A percentile compares a stretch with the other conserved stretches of the same genome.
Evolutionary conservation across 1,140 invertebrate genomes (phyloP).

Genomic region (Drosophila persimilis): DNA sequence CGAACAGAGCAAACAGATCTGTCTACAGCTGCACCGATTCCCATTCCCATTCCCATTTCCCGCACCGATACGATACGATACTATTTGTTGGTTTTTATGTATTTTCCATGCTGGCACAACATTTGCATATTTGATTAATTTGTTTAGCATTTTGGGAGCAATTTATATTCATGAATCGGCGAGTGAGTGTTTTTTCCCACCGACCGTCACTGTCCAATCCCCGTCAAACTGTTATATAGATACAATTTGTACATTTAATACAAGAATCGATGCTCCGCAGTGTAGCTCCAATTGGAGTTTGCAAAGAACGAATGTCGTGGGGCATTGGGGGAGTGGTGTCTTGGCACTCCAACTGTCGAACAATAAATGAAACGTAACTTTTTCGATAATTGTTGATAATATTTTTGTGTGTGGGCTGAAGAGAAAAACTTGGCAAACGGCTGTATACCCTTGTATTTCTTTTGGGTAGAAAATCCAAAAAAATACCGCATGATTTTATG

Average conservation of each 20-base stretch:
- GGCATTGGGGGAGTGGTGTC: too few relatives aligned
- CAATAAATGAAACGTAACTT: slow-evolving; percentile 67
- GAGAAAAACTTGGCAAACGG: background rate
- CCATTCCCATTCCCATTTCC: background rate
- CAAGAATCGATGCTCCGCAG: slow-evolving; percentile 5
- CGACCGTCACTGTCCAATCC: too few relatives aligned
- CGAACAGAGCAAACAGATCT: background rate
- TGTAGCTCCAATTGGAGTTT: slow-evolving; percentile 6
- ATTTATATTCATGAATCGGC: slow-evolving; percentile 74
- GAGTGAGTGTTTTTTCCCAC: slow-evolving; percentile 1
- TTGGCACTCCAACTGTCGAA: slow-evolving; percentile 25
- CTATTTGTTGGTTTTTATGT: slow-evolving; percentile 37
- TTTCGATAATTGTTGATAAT: slow-evolving; percentile 76
- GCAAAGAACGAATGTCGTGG: background rate
- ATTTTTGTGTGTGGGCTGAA: slow-evolving; percentile 37
- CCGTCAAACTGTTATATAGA: slow-evolving; percentile 15
- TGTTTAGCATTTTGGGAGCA: slow-evolving; percentile 63
- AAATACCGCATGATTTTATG: too few relatives aligned
- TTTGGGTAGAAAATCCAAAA: too few relatives aligned
- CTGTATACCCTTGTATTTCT: too few relatives aligned
- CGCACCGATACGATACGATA: background rate
- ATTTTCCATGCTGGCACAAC: background rate
- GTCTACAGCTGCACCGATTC: slow-evolving; percentile 27
- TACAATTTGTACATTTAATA: background rate
- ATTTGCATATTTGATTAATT: slow-evolving; percentile 75